Evolutionary conservation across 2,888 invertebrate genomes (phyloP).

Genomic region (Pyrgus malvae): DNA sequence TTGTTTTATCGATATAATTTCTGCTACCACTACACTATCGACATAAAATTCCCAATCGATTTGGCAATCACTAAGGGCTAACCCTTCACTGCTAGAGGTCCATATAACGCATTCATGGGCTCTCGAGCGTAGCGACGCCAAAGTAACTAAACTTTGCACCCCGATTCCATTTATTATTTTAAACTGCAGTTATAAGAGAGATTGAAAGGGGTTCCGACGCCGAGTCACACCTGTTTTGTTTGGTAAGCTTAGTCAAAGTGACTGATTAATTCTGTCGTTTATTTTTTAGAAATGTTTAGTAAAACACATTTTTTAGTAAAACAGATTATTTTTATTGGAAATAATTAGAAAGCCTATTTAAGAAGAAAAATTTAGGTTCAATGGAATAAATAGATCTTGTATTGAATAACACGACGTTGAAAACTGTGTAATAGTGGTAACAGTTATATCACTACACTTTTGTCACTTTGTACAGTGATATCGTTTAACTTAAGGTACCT

Average conservation of each 20-base stretch:
- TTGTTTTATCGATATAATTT: too few species aligned
- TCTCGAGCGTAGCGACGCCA: slow-evolving; percentile 74
- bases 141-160: slow-evolving; percentile 68
- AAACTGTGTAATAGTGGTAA: too few species aligned
- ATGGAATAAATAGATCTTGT: too few species aligned
- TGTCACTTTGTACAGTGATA: too few species aligned
- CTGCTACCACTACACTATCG: too few species aligned
- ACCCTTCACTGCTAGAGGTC: slow-evolving; percentile 62
- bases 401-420: too few species aligned
- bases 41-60: slow-evolving; percentile 21
- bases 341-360: too few species aligned
- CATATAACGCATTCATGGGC: slow-evolving; percentile 76
- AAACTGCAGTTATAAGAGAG: slow-evolving; percentile 62
- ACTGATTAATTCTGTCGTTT: background rate
- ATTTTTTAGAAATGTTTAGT: background rate
- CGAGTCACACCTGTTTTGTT: slow-evolving; percentile 41
- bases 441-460: too few species aligned
- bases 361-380: too few species aligned
- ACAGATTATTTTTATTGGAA: too few species aligned
- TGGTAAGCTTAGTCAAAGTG: slow-evolving; percentile 17
- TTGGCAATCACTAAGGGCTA: slow-evolving; percentile 32
- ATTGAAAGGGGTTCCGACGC: slow-evolving; percentile 43
- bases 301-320: too few species aligned
- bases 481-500: too few species aligned
- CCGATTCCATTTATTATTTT: slow-evolving; percentile 72